A percentile compares a stretch with the other conserved stretches of the same genome.
These are phyloP conservation scores for Malacoctenus gilli DNA, from an alignment of 2,797 vertebrate genomes.

Conservation along the genomic window DNA sequence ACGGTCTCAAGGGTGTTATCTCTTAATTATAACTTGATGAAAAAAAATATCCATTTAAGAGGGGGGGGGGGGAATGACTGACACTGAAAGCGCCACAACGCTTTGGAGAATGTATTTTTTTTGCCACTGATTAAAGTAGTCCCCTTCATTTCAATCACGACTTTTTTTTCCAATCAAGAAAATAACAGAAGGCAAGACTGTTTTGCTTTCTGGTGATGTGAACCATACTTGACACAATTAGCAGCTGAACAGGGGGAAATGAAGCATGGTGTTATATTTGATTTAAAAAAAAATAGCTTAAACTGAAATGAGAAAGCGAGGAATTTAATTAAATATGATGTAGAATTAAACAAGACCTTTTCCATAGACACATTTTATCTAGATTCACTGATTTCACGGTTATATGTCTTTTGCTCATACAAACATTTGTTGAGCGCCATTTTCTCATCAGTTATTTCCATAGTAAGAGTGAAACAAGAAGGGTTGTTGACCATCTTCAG, in stretches of 20 bases:
- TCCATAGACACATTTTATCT: too few relatives aligned
- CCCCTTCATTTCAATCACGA: conserved; percentile 9
- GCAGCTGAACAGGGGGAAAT: background rate
- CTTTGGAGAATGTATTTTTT: conserved; percentile 14
- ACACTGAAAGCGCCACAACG: background rate
- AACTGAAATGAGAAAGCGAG: too few relatives aligned
- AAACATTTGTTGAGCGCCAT: too few relatives aligned
- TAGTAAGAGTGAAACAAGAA: too few relatives aligned
- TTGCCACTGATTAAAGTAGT: conserved; percentile 14
- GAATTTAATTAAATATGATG: too few relatives aligned
- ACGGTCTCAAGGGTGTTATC: conserved; percentile 23
- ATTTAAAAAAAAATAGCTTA: conserved; percentile 4
- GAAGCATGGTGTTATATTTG: background rate
- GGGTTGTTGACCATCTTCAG: too few relatives aligned
- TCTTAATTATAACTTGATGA: conserved; percentile 50
- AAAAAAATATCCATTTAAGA: conserved; percentile 32
- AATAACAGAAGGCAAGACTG: conserved; percentile 14
- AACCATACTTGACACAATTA: conserved; percentile 15
- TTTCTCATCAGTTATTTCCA: too few relatives aligned
- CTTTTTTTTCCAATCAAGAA: too few relatives aligned
- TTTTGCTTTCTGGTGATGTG: conserved; percentile 21
- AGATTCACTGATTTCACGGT: too few relatives aligned
- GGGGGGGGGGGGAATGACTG: conserved; percentile 31
- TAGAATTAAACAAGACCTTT: too few relatives aligned
- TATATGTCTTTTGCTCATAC: too few relatives aligned